These are phyloP conservation scores for Zosterops hypoxanthus DNA, from an alignment of 2,113 vertebrate species.

Conservation along the genomic window DNA sequence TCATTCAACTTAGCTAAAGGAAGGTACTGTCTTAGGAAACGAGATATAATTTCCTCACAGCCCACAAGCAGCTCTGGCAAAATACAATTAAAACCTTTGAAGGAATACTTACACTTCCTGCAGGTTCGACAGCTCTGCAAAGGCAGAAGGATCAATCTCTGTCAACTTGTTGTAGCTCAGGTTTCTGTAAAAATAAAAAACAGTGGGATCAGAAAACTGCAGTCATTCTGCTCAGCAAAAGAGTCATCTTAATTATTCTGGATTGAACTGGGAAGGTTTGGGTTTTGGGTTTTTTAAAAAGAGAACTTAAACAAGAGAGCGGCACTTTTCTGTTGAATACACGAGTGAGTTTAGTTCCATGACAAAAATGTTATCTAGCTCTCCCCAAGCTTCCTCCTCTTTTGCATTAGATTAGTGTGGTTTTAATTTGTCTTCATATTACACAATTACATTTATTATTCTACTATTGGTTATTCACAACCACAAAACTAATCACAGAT, in stretches of 20 bases:
- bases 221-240: slow-evolving; percentile 37
- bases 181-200: slow-evolving; percentile 82
- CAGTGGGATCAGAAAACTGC: slow-evolving; percentile 29
- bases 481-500: slow-evolving; percentile 44
- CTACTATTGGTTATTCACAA: slow-evolving; percentile 38
- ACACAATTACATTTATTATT: slow-evolving; percentile 46
- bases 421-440: slow-evolving; percentile 53
- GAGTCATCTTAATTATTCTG: slow-evolving; percentile 1
- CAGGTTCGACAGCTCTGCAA: slow-evolving; percentile 83
- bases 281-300: not conserved
- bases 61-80: not conserved
- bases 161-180: slow-evolving; percentile 92
- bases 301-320: not conserved
- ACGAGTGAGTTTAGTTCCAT: not conserved
- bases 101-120: slow-evolving; percentile 91
- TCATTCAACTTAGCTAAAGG: not conserved
- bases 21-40: not conserved
- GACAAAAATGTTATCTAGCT: not conserved
- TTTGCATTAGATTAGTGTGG: not conserved
- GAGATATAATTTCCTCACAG: not conserved
- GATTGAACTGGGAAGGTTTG: not conserved
- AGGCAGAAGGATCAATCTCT: slow-evolving; percentile 81
- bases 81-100: not conserved
- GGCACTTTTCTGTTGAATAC: not conserved
- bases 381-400: not conserved